Conservation (phyloP, 1,140 invertebrate species). For the Heliothis virescens region DNA sequence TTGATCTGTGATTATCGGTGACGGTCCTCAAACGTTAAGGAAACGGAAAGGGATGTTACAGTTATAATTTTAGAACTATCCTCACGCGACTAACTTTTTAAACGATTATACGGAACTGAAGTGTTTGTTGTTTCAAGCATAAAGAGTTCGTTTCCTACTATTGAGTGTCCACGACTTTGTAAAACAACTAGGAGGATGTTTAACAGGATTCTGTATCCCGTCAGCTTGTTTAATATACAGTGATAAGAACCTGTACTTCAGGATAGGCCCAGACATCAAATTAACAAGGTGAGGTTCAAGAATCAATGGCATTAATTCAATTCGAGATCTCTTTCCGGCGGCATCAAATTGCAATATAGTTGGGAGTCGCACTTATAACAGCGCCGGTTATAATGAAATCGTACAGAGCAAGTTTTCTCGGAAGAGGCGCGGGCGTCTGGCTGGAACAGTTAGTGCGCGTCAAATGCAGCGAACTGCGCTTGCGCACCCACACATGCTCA, state of each 20-base stretch:
- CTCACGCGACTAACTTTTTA: slow-evolving; percentile 45
- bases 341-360: slow-evolving; percentile 36
- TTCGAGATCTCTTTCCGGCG: slow-evolving; percentile 15
- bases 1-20: slow-evolving; percentile 60
- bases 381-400: slow-evolving; percentile 44
- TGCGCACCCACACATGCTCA: slow-evolving; percentile 31
- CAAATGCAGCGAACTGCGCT: slow-evolving; percentile 25
- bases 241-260: background rate
- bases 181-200: slow-evolving; percentile 30
- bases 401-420: slow-evolving; percentile 61
- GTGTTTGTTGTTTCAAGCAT: slow-evolving; percentile 51
- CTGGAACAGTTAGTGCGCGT: slow-evolving; percentile 36
- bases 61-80: slow-evolving; percentile 56
- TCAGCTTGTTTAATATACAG: background rate
- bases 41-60: slow-evolving; percentile 65
- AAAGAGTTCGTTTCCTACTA: slow-evolving; percentile 38
- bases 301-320: slow-evolving; percentile 15
- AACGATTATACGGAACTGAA: slow-evolving; percentile 48
- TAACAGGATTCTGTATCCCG: slow-evolving; percentile 23
- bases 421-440: slow-evolving; percentile 59
- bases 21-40: slow-evolving; percentile 39
- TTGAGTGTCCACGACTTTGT: slow-evolving; percentile 32
- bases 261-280: background rate
- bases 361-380: slow-evolving; percentile 23
- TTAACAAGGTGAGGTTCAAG: slow-evolving; percentile 13